Conservation (phyloP, 1,140 invertebrate genomes). For the Trinorchestia longiramus region DNA sequence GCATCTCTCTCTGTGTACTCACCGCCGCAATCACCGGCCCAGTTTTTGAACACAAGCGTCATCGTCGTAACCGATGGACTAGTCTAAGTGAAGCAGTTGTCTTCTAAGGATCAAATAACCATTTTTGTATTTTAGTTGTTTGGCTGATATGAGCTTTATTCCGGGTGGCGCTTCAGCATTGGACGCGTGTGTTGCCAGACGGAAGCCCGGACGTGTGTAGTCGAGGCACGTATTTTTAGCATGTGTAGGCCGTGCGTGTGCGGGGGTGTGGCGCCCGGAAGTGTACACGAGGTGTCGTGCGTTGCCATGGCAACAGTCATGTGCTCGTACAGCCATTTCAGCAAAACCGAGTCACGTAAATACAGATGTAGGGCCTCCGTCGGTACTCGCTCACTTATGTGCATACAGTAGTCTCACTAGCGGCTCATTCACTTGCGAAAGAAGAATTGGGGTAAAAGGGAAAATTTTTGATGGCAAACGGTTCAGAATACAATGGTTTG, state of each 20-base stretch:
- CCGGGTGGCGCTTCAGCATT: not conserved
- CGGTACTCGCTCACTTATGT: too few species aligned
- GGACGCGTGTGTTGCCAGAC: not conserved
- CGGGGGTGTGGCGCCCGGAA: conserved; percentile 22
- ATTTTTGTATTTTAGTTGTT: not conserved
- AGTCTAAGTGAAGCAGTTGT: too few species aligned
- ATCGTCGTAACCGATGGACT: too few species aligned
- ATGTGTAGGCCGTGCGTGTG: not conserved
- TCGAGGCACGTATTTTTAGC: not conserved
- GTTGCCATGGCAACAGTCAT: conserved; percentile 21
- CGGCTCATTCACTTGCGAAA: too few species aligned
- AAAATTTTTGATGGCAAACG: too few species aligned
- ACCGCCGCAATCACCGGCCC: too few species aligned
- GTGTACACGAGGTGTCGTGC: not conserved
- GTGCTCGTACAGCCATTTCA: not conserved
- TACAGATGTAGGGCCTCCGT: not conserved
- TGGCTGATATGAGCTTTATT: not conserved
- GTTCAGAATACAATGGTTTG: too few species aligned
- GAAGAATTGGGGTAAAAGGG: too few species aligned
- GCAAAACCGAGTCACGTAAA: not conserved
- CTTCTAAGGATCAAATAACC: too few species aligned
- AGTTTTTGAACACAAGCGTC: too few species aligned
- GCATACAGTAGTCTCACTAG: too few species aligned
- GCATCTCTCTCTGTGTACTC: too few species aligned
- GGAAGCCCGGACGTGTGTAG: not conserved